Evolutionary conservation across 35 echinoderm and acorn worm species (phyloP).

Genomic region (Ptychodera flava): DNA sequence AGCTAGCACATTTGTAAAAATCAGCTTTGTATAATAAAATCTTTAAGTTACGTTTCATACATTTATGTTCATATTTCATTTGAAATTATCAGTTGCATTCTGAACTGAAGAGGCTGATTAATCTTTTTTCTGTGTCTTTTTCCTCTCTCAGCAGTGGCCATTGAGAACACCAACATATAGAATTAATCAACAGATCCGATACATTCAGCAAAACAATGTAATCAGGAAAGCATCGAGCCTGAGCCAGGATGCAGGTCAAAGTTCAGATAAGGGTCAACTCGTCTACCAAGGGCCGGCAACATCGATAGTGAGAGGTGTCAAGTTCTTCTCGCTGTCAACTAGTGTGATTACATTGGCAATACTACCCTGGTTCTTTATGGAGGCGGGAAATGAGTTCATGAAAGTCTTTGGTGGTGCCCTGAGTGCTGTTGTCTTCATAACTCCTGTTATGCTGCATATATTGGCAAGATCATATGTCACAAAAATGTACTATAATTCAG

Average conservation of each 20-base stretch:
- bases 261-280: conserved; percentile 15
- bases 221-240: no score
- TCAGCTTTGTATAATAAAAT: no score
- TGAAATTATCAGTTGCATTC: no score
- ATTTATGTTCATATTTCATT: no score
- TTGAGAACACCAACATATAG: no score
- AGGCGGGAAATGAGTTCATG: conserved; percentile 24
- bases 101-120: no score
- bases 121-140: no score
- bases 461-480: conserved; percentile 59
- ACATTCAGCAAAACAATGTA: no score
- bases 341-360: conserved; percentile 42
- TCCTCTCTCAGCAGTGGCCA: no score
- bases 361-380: conserved; percentile 19
- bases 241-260: neutral
- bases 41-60: no score
- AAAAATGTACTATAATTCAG: conserved; percentile 43
- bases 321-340: conserved; percentile 67
- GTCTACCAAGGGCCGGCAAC: conserved; percentile 59
- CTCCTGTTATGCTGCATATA: conserved; percentile 60
- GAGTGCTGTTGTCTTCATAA: conserved; percentile 38
- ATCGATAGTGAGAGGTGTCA: conserved; percentile 38
- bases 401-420: conserved; percentile 27
- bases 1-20: no score
- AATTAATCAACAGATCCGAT: no score